phyloP scores from a whole-genome alignment of 2,113 vertebrate species.

The Nothocercus nigrocapillus region DNA sequence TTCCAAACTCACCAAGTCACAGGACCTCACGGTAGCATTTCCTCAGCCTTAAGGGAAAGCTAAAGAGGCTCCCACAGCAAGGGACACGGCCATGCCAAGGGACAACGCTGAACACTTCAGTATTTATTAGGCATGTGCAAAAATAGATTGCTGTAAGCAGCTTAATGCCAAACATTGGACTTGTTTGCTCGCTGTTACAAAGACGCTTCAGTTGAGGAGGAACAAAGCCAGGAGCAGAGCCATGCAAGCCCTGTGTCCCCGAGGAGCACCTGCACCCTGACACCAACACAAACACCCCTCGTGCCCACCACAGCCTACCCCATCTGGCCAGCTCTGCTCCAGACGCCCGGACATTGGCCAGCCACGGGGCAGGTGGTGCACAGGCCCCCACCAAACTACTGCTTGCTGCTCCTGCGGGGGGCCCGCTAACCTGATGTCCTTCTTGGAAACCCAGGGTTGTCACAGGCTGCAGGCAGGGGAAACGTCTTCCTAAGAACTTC shows the following conservation, averaged over 20 bases:
- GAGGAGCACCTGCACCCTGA: neutral
- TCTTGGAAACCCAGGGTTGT: neutral
- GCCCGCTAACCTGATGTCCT: neutral
- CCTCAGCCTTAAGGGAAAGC: neutral
- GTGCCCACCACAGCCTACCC: neutral
- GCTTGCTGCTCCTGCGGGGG: neutral
- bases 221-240: conserved; percentile 27
- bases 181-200: conserved; percentile 17
- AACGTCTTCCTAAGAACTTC: neutral
- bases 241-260: neutral
- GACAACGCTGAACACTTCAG: conserved; percentile 3
- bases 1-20: neutral
- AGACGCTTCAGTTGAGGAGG: neutral
- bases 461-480: neutral
- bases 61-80: neutral
- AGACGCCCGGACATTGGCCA: neutral
- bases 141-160: conserved; percentile 30
- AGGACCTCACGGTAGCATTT: neutral
- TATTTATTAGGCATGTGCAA: conserved; percentile 2
- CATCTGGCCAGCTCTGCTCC: conserved; percentile 7
- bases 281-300: neutral
- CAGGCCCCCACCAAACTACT: neutral
- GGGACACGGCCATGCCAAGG: neutral
- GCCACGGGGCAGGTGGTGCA: neutral
- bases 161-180: neutral